These are phyloP conservation scores for Solenopsis fugax DNA, from an alignment of 1,140 invertebrate genomes.

Conservation along the genomic window DNA sequence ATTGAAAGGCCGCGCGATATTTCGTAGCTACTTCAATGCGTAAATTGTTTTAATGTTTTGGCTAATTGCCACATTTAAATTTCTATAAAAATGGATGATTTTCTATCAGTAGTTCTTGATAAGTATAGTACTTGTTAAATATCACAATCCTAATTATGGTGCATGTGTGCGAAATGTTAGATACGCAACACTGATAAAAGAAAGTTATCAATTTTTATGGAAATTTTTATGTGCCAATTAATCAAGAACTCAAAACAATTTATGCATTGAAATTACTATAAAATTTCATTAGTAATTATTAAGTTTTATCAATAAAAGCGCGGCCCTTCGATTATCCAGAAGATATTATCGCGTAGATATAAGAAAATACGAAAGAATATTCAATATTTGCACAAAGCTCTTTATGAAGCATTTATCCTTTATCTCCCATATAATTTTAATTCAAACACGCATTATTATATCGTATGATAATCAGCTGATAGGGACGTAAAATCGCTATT, in stretches of 20 bases:
- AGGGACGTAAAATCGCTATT: not conserved
- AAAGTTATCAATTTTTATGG: no score
- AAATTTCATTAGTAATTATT: no score
- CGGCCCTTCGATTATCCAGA: no score
- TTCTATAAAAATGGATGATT: not conserved
- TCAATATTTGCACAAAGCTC: not conserved
- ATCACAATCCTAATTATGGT: no score
- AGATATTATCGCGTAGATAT: no score
- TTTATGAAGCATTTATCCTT: not conserved
- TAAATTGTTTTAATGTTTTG: not conserved
- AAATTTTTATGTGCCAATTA: no score
- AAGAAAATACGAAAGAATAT: not conserved
- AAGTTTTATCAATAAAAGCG: no score
- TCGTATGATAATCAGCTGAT: not conserved
- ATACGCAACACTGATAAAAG: no score
- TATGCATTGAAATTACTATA: no score
- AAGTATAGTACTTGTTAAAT: conserved; percentile 8
- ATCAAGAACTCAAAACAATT: no score
- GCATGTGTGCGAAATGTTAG: no score
- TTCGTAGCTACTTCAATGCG: not conserved
- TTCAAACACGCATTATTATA: not conserved
- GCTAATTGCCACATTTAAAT: not conserved
- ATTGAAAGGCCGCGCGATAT: not conserved
- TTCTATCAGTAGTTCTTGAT: not conserved
- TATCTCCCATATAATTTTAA: not conserved